Evolutionary conservation across 2,888 invertebrate species (phyloP).

Genomic region (Drosophila suboccidentalis): DNA sequence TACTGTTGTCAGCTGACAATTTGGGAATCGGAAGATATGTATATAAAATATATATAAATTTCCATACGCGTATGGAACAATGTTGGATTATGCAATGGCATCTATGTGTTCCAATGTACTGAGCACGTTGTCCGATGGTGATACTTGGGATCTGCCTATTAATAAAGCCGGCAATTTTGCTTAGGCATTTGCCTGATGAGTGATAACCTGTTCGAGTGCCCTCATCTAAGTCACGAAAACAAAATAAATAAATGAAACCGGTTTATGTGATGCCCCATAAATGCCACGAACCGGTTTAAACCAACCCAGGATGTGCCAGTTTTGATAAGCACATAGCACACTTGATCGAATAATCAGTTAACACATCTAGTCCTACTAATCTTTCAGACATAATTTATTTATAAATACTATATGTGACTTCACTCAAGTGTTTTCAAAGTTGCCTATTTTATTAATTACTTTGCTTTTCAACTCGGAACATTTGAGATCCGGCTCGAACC

Average conservation of each 20-base stretch:
- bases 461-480: constrained; percentile 21
- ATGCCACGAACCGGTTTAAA: constrained; percentile 56
- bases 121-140: constrained; percentile 50
- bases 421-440: constrained; percentile 38
- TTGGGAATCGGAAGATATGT: constrained; percentile 4
- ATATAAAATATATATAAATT: background rate
- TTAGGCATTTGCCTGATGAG: constrained; percentile 33
- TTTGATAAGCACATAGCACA: constrained; percentile 58
- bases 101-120: constrained; percentile 18
- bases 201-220: constrained; percentile 69
- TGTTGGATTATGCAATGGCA: constrained; percentile 32
- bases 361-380: constrained; percentile 54
- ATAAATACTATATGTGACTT: constrained; percentile 31
- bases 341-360: constrained; percentile 33
- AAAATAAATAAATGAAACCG: constrained; percentile 53
- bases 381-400: constrained; percentile 51
- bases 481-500: constrained; percentile 25
- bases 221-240: constrained; percentile 41
- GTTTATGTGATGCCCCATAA: constrained; percentile 46
- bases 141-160: constrained; percentile 25
- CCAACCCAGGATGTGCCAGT: constrained; percentile 64
- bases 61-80: background rate
- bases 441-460: constrained; percentile 42
- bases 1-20: constrained; percentile 35
- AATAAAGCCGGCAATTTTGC: constrained; percentile 11